A percentile compares a stretch with the other conserved stretches of the same genome.
Evolutionary conservation across 1,140 invertebrate genomes (phyloP).

Genomic region (Brachionus asplanchnoidis): DNA sequence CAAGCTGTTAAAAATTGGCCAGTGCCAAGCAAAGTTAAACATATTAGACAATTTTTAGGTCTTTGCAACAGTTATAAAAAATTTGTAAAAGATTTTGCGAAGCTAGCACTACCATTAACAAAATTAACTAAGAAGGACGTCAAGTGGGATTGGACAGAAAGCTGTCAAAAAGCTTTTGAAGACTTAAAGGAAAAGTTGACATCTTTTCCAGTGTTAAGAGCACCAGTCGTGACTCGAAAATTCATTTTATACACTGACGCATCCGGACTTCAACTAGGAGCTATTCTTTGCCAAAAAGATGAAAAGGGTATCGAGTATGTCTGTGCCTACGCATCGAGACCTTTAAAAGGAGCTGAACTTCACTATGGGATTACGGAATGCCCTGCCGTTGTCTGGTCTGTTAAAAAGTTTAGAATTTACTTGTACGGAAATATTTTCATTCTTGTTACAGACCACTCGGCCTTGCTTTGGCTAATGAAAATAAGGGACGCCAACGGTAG

Average conservation of each 20-base stretch:
- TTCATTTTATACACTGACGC: slow-evolving; percentile 46
- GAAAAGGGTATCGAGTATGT: slow-evolving; percentile 41
- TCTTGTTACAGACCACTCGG: background rate
- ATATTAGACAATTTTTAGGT: slow-evolving; percentile 49
- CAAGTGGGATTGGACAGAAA: background rate
- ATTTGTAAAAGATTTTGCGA: slow-evolving; percentile 46
- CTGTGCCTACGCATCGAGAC: slow-evolving; percentile 37
- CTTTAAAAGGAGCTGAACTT: slow-evolving; percentile 33
- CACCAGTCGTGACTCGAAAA: slow-evolving; percentile 42
- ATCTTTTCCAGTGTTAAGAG: slow-evolving; percentile 38
- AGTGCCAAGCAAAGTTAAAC: slow-evolving; percentile 45
- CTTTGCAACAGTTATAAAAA: slow-evolving; percentile 47
- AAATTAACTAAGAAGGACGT: slow-evolving; percentile 41
- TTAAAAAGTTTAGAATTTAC: slow-evolving; percentile 45
- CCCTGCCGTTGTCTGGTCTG: slow-evolving; percentile 45
- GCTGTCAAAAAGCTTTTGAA: slow-evolving; percentile 43
- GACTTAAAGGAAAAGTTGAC: slow-evolving; percentile 42
- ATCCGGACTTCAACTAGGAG: slow-evolving; percentile 40
- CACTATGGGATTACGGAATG: slow-evolving; percentile 46
- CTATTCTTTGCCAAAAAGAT: slow-evolving; percentile 44
- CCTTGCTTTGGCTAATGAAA: background rate
- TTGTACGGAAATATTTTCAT: slow-evolving; percentile 43
- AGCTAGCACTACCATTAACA: slow-evolving; percentile 45
- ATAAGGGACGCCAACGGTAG: slow-evolving; percentile 40
- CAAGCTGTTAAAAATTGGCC: slow-evolving; percentile 47